phyloP scores from a whole-genome alignment of 53 echinoderm and acorn worm genomes.

The Apostichopus leukothele region DNA sequence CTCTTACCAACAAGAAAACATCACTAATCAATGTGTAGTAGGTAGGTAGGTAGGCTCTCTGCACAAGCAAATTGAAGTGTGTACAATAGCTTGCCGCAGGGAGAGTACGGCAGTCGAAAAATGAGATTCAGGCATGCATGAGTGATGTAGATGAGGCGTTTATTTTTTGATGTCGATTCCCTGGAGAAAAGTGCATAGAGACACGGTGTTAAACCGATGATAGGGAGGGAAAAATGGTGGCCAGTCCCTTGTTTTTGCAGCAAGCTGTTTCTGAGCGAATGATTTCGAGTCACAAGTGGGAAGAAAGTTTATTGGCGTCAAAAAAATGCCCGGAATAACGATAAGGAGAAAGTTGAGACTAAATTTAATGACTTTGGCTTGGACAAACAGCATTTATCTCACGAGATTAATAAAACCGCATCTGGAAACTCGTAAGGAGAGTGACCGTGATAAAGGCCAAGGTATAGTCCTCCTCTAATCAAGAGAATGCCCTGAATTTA shows the following conservation, averaged over 20 bases:
- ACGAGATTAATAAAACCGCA: too few species aligned
- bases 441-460: too few species aligned
- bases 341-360: not conserved
- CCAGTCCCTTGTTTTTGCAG: constrained; percentile 27
- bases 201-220: constrained; percentile 26
- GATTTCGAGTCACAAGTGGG: constrained; percentile 8
- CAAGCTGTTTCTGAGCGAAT: constrained; percentile 33
- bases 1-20: constrained; percentile 43
- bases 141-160: constrained; percentile 50
- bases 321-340: not conserved
- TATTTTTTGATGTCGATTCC: constrained; percentile 48
- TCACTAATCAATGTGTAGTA: constrained; percentile 34
- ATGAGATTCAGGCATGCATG: constrained; percentile 46
- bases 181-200: constrained; percentile 39
- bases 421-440: too few species aligned
- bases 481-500: too few species aligned
- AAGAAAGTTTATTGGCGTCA: constrained; percentile 4
- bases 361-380: not conserved
- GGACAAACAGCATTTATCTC: too few species aligned
- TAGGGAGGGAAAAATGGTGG: not conserved
- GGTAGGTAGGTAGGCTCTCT: constrained; percentile 27
- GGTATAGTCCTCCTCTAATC: not conserved
- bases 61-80: constrained; percentile 35
- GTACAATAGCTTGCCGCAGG: constrained; percentile 35
- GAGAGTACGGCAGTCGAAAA: constrained; percentile 32